Percentiles rank a stretch among this genome's conserved stretches.
Conservation (phyloP, 1,140 invertebrate species). For the Harlomillsia oculata region DNA sequence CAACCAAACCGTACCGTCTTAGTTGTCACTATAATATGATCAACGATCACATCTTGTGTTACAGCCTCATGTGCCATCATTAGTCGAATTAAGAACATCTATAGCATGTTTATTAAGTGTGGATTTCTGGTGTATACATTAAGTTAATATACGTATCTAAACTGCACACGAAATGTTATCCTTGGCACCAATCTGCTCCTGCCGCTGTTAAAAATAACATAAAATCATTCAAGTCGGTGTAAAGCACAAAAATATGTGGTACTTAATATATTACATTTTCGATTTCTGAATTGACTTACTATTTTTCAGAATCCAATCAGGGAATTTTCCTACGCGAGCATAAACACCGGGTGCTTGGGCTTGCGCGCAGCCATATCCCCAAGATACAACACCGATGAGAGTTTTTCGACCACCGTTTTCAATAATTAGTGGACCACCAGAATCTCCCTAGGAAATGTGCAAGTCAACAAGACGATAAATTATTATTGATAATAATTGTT, state of each 20-base stretch:
- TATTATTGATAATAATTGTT: not conserved
- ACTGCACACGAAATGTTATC: too few species aligned
- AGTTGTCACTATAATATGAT: too few species aligned
- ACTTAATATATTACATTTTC: not conserved
- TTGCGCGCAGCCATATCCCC: conserved; percentile 26
- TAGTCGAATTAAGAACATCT: too few species aligned
- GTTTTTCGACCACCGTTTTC: conserved; percentile 23
- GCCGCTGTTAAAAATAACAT: too few species aligned
- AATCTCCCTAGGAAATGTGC: conserved; percentile 27
- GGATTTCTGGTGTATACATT: too few species aligned
- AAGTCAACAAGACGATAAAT: not conserved
- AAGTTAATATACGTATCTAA: too few species aligned
- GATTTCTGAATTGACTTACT: not conserved
- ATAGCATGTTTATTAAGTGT: too few species aligned
- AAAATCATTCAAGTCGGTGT: not conserved
- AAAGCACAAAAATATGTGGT: not conserved
- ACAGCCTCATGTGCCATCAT: too few species aligned
- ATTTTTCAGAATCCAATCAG: conserved; percentile 29
- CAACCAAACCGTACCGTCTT: too few species aligned
- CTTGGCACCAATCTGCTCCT: conserved; percentile 29
- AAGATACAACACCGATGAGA: conserved; percentile 35
- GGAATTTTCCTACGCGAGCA: conserved; percentile 4
- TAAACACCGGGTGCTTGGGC: conserved; percentile 7
- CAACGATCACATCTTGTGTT: too few species aligned
- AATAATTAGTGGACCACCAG: conserved; percentile 28